Evolutionary conservation across 2,888 invertebrate genomes (phyloP).

Genomic region (Tanypteryx hageni): DNA sequence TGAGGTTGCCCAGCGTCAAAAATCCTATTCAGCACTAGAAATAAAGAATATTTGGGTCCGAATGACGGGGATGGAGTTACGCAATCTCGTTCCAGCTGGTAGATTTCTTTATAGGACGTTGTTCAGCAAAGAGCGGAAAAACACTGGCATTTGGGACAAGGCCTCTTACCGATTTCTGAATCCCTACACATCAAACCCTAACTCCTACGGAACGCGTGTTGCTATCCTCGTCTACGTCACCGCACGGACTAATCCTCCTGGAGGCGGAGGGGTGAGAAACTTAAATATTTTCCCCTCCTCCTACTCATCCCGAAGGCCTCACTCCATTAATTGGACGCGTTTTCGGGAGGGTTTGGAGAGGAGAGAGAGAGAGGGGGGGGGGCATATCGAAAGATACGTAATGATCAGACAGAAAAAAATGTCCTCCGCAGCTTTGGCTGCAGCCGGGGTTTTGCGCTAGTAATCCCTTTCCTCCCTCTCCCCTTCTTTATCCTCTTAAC

Average conservation of each 20-base stretch:
- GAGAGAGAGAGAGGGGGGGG: neutral
- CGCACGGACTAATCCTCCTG: neutral
- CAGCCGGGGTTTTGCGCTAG: no score
- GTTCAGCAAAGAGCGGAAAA: neutral
- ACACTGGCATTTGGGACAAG: neutral
- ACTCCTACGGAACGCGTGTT: neutral
- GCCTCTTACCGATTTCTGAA: neutral
- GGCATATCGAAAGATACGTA: no score
- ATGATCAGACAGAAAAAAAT: no score
- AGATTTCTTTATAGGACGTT: neutral
- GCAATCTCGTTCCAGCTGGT: neutral
- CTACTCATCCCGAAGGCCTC: neutral
- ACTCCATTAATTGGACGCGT: neutral
- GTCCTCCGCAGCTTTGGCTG: no score
- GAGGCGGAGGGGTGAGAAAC: neutral
- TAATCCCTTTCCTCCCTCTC: no score
- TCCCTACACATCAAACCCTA: slow-evolving; percentile 6
- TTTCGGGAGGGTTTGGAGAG: neutral
- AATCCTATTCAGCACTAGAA: neutral
- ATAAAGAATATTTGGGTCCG: neutral
- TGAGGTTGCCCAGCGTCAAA: neutral
- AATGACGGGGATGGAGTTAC: neutral
- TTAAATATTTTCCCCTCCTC: neutral
- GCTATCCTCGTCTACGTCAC: neutral
- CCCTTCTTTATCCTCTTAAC: no score